phyloP scores from a whole-genome alignment of 2,888 invertebrate genomes.

The Crocallis elinguaria region DNA sequence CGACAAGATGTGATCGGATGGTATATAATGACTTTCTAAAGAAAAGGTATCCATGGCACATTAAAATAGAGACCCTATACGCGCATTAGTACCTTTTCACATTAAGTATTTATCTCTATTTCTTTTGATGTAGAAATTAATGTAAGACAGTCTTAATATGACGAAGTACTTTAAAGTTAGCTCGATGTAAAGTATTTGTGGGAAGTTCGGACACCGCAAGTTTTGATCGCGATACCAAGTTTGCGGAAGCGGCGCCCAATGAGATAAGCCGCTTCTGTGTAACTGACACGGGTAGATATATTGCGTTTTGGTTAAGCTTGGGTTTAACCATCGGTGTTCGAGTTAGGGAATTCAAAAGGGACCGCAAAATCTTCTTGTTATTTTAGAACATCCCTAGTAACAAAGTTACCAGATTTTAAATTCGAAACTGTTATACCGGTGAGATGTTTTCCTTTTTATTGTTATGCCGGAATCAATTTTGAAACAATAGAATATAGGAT shows the following conservation, averaged over 20 bases:
- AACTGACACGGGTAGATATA: slow-evolving; percentile 34
- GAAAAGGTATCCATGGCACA: too few species aligned
- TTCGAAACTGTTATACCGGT: too few species aligned
- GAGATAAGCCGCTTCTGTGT: slow-evolving; percentile 36
- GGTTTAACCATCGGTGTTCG: slow-evolving; percentile 5
- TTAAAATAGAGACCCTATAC: too few species aligned
- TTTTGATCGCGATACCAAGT: slow-evolving; percentile 40
- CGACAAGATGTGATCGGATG: too few species aligned
- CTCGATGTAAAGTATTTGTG: slow-evolving; percentile 11
- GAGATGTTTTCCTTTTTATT: too few species aligned
- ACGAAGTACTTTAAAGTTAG: slow-evolving; percentile 4
- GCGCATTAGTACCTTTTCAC: not conserved
- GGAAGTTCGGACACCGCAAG: slow-evolving; percentile 22
- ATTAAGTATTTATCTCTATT: not conserved
- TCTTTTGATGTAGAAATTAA: not conserved
- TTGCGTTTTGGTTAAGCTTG: slow-evolving; percentile 25
- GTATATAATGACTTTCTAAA: not conserved
- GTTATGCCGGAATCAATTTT: too few species aligned
- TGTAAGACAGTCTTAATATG: not conserved
- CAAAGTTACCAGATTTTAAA: too few species aligned
- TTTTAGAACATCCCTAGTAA: too few species aligned
- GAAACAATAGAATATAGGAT: too few species aligned
- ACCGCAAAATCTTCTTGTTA: too few species aligned
- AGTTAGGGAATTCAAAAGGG: too few species aligned
- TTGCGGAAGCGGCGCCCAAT: slow-evolving; percentile 29